Evolutionary conservation across 1,140 invertebrate species (phyloP), one percentile per base, ranked within the genome.

Genomic region (Dreissena polymorpha): DNA sequence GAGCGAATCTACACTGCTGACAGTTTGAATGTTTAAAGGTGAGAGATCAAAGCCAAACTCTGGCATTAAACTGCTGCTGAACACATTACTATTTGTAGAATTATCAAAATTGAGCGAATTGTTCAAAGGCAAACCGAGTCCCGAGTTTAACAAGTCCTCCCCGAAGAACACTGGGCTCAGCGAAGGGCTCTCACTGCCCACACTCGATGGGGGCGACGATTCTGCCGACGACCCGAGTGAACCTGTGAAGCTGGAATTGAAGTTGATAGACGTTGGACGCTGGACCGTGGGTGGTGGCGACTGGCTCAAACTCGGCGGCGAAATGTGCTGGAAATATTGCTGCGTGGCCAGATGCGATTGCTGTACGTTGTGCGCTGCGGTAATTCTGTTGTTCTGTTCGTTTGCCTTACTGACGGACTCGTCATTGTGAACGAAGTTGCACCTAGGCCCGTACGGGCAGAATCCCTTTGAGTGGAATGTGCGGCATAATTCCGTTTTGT

Each of bases 401-500:
- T 84, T 88, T 25, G 87, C 63, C 67, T 88, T 91, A 16, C 96
- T 80, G 91, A 98, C 97, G 39, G 2, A 5, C 69, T 99, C 97
- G 77, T 97, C 97, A 92, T 99, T 99, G 94, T 99, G 99, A 25
- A 99, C 98, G 93, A 99, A 99, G 93, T 99, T 98, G 91, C 99
- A 99, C 10, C 98, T 95, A 0, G 98, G 97, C 0, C 99, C 99
- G 92, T 99, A 99, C 0, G 98, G 98, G 92, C 99, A 99, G 92
- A 99, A 98, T 27, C 98, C 99, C 39, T 97, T 97, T 51, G 98
- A 98, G 93, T 99, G 98, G 85, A 89, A 93, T 65, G 91, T 92
- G 57, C 98, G 96, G 93, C 99, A 99, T n/a, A 98, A 95, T 93
- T 99, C 98, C 27, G 99, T 99, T 94, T 99, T 99, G 95, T 99